A percentile compares a stretch with the other conserved stretches of the same genome.
These are phyloP conservation scores for Megaptera novaeangliae DNA, from an alignment of 2,113 vertebrate species.

Conservation along the genomic window DNA sequence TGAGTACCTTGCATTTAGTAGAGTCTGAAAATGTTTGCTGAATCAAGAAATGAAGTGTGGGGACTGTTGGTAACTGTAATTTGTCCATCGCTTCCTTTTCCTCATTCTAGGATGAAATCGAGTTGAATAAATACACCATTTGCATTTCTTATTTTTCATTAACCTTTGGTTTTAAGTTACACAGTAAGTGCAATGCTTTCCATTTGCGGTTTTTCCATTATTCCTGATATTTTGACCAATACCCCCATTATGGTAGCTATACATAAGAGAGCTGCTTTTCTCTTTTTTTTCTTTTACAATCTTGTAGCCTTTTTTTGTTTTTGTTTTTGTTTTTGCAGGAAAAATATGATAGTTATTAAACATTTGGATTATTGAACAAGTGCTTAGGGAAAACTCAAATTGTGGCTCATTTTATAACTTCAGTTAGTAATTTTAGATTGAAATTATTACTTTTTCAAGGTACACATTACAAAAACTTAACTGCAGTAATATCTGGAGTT, in stretches of 20 bases:
- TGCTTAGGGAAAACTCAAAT: slow-evolving; percentile 6
- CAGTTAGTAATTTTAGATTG: not conserved
- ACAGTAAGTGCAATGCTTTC: not conserved
- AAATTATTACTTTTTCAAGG: slow-evolving; percentile 16
- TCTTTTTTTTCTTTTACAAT: not conserved
- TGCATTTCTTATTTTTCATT: not conserved
- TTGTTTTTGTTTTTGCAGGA: not conserved
- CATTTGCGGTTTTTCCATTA: not conserved
- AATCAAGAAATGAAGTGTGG: not conserved
- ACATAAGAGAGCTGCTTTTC: not conserved
- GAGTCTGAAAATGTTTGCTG: not conserved
- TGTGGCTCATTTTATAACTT: not conserved
- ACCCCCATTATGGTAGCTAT: not conserved
- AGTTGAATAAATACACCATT: not conserved
- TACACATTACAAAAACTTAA: not conserved
- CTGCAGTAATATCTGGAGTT: not conserved
- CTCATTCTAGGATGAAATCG: not conserved
- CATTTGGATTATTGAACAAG: not conserved
- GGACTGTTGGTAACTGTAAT: not conserved
- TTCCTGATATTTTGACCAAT: not conserved
- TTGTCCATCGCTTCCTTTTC: not conserved
- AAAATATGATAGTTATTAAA: not conserved
- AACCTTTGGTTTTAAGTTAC: not conserved
- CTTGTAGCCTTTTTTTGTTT: not conserved
- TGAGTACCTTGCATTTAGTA: not conserved